Base-by-base conservation (phyloP, 2,797 vertebrate genomes). In the Triplophysa yarkandensis region DNA sequence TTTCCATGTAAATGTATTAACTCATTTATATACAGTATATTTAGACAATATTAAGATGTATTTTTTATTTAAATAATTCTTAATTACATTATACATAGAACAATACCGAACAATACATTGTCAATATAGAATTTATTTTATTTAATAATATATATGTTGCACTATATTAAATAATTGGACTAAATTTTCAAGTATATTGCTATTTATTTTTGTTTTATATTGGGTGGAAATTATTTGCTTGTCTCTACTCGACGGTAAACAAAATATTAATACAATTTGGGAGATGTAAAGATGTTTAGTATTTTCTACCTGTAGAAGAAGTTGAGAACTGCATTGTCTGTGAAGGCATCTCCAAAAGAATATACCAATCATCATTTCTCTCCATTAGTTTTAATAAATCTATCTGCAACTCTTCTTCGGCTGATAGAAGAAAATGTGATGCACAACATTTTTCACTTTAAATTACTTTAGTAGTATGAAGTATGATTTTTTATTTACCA, bases 281-380 rank as follows among this genome's bases (percentile, higher is more conserved):
- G 34, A 55, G 17, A 55, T 25, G 7, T 57, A n/a, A 57, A 57
- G 16, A 17, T 30, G 7, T 57, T 30, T 39, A 3, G 7, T 57
- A 13, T 27, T 55, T 57, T 14, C 30, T 68, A 75, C 73, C 73
- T 75, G 64, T 6, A 60, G 46, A 32, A 23, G 17, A 4, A 3
- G 0, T 14, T 0, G 19, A 34, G 9, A 65, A 16, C 27, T 44
- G n/a, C n/a, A 46, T 46, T 16, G 48, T 25, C 27, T 30, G 23
- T 60, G 64, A 32, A 5, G 21, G 11, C 23, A 68, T 30, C 34
- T 75, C 64, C 9, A 75, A 61, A 0, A 68, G 13, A 27, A 68
- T 50, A 25, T 41, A 43, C 73, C 73, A 75, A 21, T 68, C 44
- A 21, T 68, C 54, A 6, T 75, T n/a, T 30, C 9, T 52, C 14